Base-by-base conservation (phyloP, 2,797 vertebrate species). In the Epinephelus awoara region DNA sequence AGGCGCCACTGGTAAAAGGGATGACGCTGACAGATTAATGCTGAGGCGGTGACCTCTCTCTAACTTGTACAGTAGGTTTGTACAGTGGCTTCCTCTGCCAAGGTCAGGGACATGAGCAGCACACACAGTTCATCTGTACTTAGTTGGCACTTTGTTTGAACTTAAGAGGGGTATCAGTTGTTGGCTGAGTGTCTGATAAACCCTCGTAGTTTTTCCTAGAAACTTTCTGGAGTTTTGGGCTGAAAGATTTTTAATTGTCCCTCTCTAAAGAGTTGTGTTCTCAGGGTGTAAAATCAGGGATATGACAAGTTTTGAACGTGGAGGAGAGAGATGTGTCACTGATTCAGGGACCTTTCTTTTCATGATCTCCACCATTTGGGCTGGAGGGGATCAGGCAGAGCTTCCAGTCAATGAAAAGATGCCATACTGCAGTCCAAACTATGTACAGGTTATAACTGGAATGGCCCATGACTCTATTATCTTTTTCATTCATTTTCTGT, bases 41-140 rank as follows among this genome's bases (percentile, higher is more conserved):
- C 42, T n/a, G 67, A 68, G 56, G 74, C 57, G 12, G 67, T 34
- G 63, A 80, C 79, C 74, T 84, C 67, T 49, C 21, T 75, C 47
- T 47, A 2, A 38, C 66, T 27, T 19, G 56, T 72, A 72, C 77
- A 79, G 72, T 56, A 69, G 47, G 38, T 49, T 61, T 47, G 50
- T 62, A 75, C 79, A 75, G 79, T 27, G 64, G 47, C 64, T 56
- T 68, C 29, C 9, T 64, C 42, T 64, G 54, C 17, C 64, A 79
- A 77, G 72, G 83, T 81, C 71, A 38, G 42, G 42, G 44, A 47
- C 61, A 25, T 0, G 3, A 44, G 67, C n/a, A 4, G 15, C 29
- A 23, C 38, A 6, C 25, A 55, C 63, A n/a, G 52, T 69, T 68
- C 54, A 40, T 61, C 47, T 47, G 38, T 7, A n/a, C 42, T 69